Evolutionary conservation across 2,797 vertebrate genomes (phyloP), one percentile per base, ranked within the genome.

Genomic region (Decapterus maruadsi): DNA sequence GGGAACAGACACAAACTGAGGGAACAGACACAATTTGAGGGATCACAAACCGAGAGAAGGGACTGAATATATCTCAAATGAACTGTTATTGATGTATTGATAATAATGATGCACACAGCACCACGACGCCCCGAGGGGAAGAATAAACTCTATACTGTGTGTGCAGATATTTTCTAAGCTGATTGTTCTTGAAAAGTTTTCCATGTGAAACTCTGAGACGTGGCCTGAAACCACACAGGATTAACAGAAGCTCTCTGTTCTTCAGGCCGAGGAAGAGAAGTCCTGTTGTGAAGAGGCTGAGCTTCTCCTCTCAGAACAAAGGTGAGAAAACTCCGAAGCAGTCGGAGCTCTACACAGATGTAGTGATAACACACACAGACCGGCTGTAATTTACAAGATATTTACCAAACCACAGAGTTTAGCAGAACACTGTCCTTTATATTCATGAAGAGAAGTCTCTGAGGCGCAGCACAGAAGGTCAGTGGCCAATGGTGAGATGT

Each of bases 301-400:
- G 36, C 29, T 0, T 19, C 56, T 40, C n/a, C 17, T n/a, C n/a
- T n/a, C 75, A 0, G 50, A 67, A 38, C 74, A n/a, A 43, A 73
- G 87, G 90, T 92, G 75, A 90, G 82, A 26, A 73, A 65, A 50
- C 17, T 0, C 34, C 34, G n/a, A 74, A 55, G 26, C 36, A 2
- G 19, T 34, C 26, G 6, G 31, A 57, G 31, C 42, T 1, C 1
- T 22, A 31, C 4, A 26, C 31, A 0, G 45, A 78, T 0, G 20
- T 26, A 66, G 56, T 16, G 31, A 74, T 29, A 20, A 46, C 22
- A 53, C 20, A 1, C 2, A 19, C 5, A 22, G 1, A 26, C 26
- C 0, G 5, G 14, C 56, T 70, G 8, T 14, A 34, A 54, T 40
- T 5, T 2, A 7, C 10, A 17, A 6, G 22, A 48, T 17, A 7